Evolutionary conservation across 2,113 vertebrate genomes (phyloP).

Genomic region (Pseudonaja textilis): DNA sequence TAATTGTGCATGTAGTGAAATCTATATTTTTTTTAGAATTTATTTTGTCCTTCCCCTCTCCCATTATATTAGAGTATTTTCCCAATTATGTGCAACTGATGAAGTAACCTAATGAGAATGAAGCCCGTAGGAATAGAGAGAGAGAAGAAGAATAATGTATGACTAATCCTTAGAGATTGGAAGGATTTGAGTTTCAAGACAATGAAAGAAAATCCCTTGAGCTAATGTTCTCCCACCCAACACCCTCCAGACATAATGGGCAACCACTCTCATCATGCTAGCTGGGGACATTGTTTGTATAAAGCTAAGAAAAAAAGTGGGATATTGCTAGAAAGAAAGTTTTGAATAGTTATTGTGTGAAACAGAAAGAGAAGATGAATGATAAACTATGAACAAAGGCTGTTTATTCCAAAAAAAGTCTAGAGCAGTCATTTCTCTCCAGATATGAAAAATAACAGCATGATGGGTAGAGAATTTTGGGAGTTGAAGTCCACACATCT

Average conservation of each 20-base stretch:
- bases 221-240: background rate
- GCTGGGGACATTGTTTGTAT: background rate
- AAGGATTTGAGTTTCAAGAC: background rate
- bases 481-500: background rate
- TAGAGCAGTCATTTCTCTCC: background rate
- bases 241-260: background rate
- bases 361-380: background rate
- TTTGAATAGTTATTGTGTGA: background rate
- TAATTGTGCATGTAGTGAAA: background rate
- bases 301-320: background rate
- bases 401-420: background rate
- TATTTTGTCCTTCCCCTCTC: background rate
- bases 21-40: background rate
- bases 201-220: background rate
- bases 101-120: slow-evolving; percentile 2
- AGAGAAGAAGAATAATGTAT: background rate
- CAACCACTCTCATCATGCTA: background rate
- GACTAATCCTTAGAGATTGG: background rate
- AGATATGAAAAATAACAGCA: background rate
- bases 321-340: background rate
- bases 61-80: background rate
- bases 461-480: background rate
- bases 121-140: background rate
- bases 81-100: background rate
- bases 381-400: background rate